Evolutionary conservation across 2,888 invertebrate species (phyloP).

Genomic region (Drepana falcataria): DNA sequence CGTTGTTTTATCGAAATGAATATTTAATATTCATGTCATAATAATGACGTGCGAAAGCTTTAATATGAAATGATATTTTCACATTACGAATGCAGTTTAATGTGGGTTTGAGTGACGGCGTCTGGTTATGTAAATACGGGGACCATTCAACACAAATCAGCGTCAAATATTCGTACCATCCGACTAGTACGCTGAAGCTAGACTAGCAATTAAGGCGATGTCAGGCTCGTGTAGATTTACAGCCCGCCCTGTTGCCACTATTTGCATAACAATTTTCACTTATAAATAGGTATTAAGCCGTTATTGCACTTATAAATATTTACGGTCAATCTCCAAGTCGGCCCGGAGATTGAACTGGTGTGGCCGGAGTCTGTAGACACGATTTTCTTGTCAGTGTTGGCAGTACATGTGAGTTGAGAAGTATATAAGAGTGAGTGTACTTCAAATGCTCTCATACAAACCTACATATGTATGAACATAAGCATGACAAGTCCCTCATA

Average conservation of each 20-base stretch:
- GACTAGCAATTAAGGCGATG: constrained; percentile 53
- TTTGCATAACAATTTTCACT: constrained; percentile 79
- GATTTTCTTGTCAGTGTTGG: constrained; percentile 63
- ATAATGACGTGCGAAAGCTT: constrained; percentile 37
- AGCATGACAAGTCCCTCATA: too few species aligned
- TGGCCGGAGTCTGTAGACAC: constrained; percentile 37
- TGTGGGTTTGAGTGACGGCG: constrained; percentile 16
- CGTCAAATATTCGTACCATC: constrained; percentile 26
- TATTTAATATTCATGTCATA: constrained; percentile 59
- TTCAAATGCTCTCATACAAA: background rate
- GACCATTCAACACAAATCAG: constrained; percentile 36
- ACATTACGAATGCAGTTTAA: constrained; percentile 2
- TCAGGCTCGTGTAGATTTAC: constrained; percentile 53
- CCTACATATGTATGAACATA: too few species aligned
- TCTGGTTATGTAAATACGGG: constrained; percentile 33
- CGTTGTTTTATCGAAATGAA: constrained; percentile 58
- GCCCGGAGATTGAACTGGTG: constrained; percentile 43
- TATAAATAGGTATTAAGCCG: constrained; percentile 75
- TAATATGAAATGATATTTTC: constrained; percentile 22
- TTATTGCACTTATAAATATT: constrained; percentile 76
- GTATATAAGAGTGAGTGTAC: constrained; percentile 35
- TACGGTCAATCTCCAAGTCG: constrained; percentile 44
- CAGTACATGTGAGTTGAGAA: constrained; percentile 46
- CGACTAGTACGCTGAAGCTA: constrained; percentile 1
- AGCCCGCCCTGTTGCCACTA: constrained; percentile 62